Conservation (phyloP, 2,888 invertebrate species). For the Ypsolopha sequella region DNA sequence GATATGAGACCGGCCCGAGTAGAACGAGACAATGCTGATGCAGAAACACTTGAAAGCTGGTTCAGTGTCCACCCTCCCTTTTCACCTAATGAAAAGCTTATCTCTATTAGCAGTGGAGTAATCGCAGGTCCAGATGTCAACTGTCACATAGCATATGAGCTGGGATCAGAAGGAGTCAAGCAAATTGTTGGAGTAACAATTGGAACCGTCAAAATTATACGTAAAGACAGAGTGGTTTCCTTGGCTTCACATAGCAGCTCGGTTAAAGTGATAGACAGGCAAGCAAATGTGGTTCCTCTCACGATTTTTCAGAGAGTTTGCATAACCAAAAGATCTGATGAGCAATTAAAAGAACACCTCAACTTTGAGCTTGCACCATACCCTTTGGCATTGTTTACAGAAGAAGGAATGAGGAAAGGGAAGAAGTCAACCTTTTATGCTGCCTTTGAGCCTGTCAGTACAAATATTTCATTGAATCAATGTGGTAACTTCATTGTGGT, state of each 20-base stretch:
- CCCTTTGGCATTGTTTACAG: conserved; percentile 10
- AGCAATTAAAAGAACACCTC: conserved; percentile 7
- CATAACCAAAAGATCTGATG: conserved; percentile 6
- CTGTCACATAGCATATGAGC: conserved; percentile 1
- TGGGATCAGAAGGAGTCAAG: neutral
- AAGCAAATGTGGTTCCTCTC: conserved; percentile 9
- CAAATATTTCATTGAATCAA: no score
- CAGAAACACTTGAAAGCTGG: neutral
- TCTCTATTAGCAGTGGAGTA: neutral
- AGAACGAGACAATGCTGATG: neutral
- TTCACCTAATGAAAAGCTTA: neutral
- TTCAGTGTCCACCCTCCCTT: neutral
- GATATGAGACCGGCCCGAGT: neutral
- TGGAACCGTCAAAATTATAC: conserved; percentile 8
- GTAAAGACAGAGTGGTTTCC: conserved; percentile 8
- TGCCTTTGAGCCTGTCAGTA: no score
- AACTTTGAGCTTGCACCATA: conserved; percentile 10
- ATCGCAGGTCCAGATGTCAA: neutral
- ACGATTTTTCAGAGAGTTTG: conserved; percentile 10
- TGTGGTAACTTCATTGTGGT: no score
- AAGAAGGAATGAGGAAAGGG: no score
- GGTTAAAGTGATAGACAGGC: conserved; percentile 3
- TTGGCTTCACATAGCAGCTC: conserved; percentile 7
- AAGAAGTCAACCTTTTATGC: no score
- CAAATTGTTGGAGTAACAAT: conserved; percentile 5